Base-by-base conservation (phyloP, 2,888 invertebrate species). In the Cactoblastis cactorum region DNA sequence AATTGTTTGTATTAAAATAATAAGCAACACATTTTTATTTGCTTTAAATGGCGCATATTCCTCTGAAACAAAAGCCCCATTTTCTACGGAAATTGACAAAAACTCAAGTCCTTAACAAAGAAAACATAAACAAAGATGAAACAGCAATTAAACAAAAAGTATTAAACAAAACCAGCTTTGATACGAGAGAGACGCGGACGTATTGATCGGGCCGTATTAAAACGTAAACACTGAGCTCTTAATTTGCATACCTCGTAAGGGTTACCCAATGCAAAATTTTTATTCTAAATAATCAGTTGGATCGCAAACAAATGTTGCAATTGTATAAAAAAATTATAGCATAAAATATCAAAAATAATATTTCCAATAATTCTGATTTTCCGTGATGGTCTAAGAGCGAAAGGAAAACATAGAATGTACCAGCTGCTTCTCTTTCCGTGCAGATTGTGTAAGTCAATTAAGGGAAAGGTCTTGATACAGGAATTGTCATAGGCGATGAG, bases 181-280 rank as follows among this genome's bases (percentile, higher is more conserved):
- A 49, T 49, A 49, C 41, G 14, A 48, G 15, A 37, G 51, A 60
- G 65, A 62, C n/a, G 11, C 34, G 56, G 58, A 57, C 61, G 65
- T 64, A 69, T 73, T 64, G 74, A 71, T 68, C 74, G 63, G 61
- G 60, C 59, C 63, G 67, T 64, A 65, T 69, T 71, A 65, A 67
- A 67, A 67, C 59, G 65, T 66, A 68, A 69, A 71, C 48, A 49
- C 65, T 58, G 56, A 55, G 60, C 59, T 63, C 59, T 65, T 67
- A 54, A 72, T 73, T 72, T 69, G 62, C 73, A 71, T 72, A 53
- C 53, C 53, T 55, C 37, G 52, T 46, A 50, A 53, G 41, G 49
- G 49, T 12, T 49, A 41, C 18, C 32, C 28, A 15, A 4, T 6
- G 22, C 35, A 8, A 63, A 61, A 8, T 22, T 15, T 35, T 28